Evolutionary conservation across 2,888 invertebrate species (phyloP).

Genomic region (Leucophenga montana): DNA sequence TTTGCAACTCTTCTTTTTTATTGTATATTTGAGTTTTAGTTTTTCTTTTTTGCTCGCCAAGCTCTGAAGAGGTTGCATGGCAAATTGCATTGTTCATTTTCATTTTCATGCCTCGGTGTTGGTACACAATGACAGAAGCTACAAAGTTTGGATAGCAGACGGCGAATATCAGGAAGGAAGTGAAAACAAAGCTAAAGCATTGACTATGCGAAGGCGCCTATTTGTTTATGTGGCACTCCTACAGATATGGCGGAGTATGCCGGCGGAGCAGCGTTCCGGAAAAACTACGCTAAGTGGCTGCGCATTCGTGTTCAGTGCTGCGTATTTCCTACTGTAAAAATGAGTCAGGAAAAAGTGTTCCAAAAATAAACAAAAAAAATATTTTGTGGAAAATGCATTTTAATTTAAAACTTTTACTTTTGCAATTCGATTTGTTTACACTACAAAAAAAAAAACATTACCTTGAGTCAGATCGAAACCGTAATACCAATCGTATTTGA

Average conservation of each 20-base stretch:
- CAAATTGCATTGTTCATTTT: slow-evolving; percentile 68
- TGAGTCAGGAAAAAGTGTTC: slow-evolving; percentile 49
- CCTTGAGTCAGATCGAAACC: too few relatives aligned
- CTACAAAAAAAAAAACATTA: neutral
- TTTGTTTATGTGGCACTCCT: slow-evolving; percentile 6
- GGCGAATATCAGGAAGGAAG: slow-evolving; percentile 9
- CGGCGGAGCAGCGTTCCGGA: neutral
- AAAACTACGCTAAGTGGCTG: slow-evolving; percentile 6
- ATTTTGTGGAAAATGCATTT: slow-evolving; percentile 59
- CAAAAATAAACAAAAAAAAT: slow-evolving; percentile 39
- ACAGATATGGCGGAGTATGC: neutral
- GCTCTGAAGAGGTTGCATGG: slow-evolving; percentile 51
- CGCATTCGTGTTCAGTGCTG: slow-evolving; percentile 56
- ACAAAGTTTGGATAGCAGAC: neutral
- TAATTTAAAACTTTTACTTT: slow-evolving; percentile 58
- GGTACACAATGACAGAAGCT: neutral
- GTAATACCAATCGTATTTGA: too few relatives aligned
- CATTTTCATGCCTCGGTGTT: slow-evolving; percentile 62
- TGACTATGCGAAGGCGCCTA: slow-evolving; percentile 18
- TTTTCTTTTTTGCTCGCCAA: neutral
- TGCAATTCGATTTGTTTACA: slow-evolving; percentile 21
- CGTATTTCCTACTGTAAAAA: slow-evolving; percentile 59
- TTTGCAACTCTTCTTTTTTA: neutral
- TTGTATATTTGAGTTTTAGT: slow-evolving; percentile 23
- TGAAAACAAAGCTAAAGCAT: slow-evolving; percentile 17